Evolutionary conservation across 2,113 vertebrate species (phyloP).

Genomic region (Rhea pennata): DNA sequence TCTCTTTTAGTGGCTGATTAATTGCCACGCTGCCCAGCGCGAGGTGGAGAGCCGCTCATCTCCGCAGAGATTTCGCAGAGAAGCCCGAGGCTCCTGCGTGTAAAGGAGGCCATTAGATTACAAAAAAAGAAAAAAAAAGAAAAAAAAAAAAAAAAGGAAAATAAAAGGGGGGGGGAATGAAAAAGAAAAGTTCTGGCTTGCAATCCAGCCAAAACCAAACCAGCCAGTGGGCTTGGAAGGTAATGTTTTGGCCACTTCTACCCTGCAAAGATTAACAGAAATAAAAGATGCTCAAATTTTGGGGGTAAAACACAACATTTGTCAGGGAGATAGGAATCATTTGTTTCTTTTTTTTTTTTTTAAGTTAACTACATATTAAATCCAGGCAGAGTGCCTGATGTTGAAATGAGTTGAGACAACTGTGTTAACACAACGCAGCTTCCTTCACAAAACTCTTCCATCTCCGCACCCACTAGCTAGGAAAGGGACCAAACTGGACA

Average conservation of each 20-base stretch:
- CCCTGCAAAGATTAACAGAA: neutral
- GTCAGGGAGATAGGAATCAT: constrained; percentile 3
- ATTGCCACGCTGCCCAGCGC: constrained; percentile 34
- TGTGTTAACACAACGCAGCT: constrained; percentile 38
- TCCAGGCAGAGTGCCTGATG: constrained; percentile 34
- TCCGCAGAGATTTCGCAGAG: neutral
- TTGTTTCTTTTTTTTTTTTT: constrained; percentile 46
- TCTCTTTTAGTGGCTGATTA: constrained; percentile 59
- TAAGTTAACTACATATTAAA: constrained; percentile 55
- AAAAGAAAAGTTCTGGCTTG: neutral
- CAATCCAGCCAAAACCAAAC: constrained; percentile 3
- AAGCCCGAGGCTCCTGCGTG: neutral
- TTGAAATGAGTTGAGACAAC: constrained; percentile 58
- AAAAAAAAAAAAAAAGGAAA: no score
- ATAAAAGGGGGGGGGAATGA: no score
- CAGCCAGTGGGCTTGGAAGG: neutral
- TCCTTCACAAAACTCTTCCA: constrained; percentile 4
- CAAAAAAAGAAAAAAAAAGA: neutral
- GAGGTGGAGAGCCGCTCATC: neutral
- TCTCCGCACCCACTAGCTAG: neutral
- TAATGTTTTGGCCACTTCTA: neutral
- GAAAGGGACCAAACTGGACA: constrained; percentile 5
- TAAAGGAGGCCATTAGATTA: neutral
- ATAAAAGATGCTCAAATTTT: neutral
- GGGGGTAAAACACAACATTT: neutral